These are phyloP conservation scores for Scaptomyza polygonia DNA, from an alignment of 2,888 invertebrate genomes.

Conservation along the genomic window DNA sequence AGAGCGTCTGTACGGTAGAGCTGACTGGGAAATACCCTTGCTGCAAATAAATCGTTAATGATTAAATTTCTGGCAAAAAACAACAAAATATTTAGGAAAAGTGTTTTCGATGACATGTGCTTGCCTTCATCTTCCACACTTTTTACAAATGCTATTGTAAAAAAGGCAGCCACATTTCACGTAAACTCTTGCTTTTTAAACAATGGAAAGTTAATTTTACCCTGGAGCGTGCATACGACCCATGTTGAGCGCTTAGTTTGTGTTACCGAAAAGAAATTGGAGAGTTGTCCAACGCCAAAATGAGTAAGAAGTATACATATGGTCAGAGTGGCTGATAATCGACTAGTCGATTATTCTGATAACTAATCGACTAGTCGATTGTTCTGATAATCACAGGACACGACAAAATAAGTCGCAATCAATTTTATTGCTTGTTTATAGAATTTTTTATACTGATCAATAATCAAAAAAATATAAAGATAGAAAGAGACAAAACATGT, in stretches of 20 bases:
- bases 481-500: no score
- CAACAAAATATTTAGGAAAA: constrained; percentile 5
- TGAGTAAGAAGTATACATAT: constrained; percentile 38
- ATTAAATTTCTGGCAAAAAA: neutral
- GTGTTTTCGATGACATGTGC: constrained; percentile 51
- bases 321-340: constrained; percentile 16
- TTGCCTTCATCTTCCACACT: constrained; percentile 20
- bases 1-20: constrained; percentile 98
- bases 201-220: constrained; percentile 85
- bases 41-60: constrained; percentile 86
- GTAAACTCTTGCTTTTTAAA: constrained; percentile 15
- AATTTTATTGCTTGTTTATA: no score
- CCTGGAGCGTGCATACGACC: constrained; percentile 99
- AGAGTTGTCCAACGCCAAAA: constrained; percentile 47
- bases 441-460: no score
- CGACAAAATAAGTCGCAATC: no score
- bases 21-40: constrained; percentile 99
- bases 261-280: constrained; percentile 83
- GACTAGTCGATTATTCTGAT: neutral
- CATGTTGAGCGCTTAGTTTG: constrained; percentile 90
- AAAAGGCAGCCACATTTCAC: constrained; percentile 38
- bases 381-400: no score
- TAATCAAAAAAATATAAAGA: no score
- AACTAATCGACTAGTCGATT: neutral
- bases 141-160: neutral